Base-by-base conservation (phyloP, 1,140 invertebrate genomes). In the Hormaphis cornu region DNA sequence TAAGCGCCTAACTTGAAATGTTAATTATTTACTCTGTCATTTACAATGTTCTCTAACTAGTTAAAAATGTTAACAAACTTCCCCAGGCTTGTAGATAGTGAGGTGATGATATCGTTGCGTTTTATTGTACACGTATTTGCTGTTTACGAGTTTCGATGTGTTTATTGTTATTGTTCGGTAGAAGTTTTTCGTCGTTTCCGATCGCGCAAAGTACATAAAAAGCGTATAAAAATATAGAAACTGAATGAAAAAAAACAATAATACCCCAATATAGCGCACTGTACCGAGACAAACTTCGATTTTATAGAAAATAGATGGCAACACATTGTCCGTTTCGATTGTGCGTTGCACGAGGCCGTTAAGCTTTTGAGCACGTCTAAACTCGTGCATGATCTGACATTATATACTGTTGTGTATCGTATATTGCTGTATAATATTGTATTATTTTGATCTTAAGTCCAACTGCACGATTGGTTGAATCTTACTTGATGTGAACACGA, bases 291-390 rank as follows among this genome's bases (percentile, higher is more conserved):
- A 58, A 58, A 58, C 33, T 58, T 40, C 20, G 22, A 20, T n/a
- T 40, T 58, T 40, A 58, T 58, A 8, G 35, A 40, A 40, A 33
- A 24, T 16, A 16, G 54, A 58, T 58, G 54, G 22, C 54, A 24
- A 40, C 8, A 8, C 33, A 58, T 58, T 58, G 54, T 58, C 30
- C 33, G 24, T 58, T 58, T 58, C 54, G 22, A 40, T 40, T 58
- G 37, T 40, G 33, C 40, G 33, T 58, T 58, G n/a, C 14, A 24
- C 14, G 8, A 56, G 14, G 2, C 20, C 54, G 33, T 58, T 37
- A 35, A 58, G 20, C 33, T 24, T 20, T 58, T 40, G 20, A 40
- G 20, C 20, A 14, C 20, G 7, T 40, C 20, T 16, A 12, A n/a
- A n/a, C 7, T 14, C 14, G 5, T 14, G 20, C 22, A 12, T 58